Base-by-base conservation (phyloP, 1,140 invertebrate species). In the Drosophila sechellia region DNA sequence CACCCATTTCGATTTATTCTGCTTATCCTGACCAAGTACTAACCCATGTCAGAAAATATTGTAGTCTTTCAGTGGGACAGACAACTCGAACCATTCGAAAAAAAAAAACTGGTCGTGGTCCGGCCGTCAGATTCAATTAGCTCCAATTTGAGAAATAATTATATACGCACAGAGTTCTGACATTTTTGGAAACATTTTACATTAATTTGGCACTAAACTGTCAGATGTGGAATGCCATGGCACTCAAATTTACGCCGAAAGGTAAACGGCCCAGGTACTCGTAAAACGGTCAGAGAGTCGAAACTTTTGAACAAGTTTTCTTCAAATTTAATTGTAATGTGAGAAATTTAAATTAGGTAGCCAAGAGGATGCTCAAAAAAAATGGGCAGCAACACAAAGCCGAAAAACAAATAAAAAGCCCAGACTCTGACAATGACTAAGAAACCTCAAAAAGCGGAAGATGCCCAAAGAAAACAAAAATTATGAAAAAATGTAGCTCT, bases 281-380 rank as follows among this genome's bases (percentile, higher is more conserved):
- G 52, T 27, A 77, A 79, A 70, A 63, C 63, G 54, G 55, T 78
- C 78, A 49, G 64, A 71, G 61, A 58, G 42, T 27, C 42, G 27
- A 56, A 27, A n/a, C 20, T 48, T 42, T 70, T 63, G 63, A 78
- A 77, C 73, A 61, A 77, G 79, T 78, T 77, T 76, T 71, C 58
- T 72, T 72, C 37, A 79, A 79, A 64, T 81, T 86, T 86, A 86
- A 86, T 86, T 87, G 83, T 87, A 87, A 87, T 87, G 84, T 89
- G 83, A 87, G 79, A 87, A 87, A 89, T 89, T 87, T 87, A 87
- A 87, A 87, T 87, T 79, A 89, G 83, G 83, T 87, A 87, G 83
- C 83, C 83, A 54, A 75, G 71, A 52, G 60, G 65, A 35, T 46
- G 25, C 65, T 42, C 65, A 48, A 70, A 70, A 70, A 70, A 70